These are phyloP conservation scores for Capromys pilorides DNA, from an alignment of 2,797 vertebrate genomes.

Conservation along the genomic window DNA sequence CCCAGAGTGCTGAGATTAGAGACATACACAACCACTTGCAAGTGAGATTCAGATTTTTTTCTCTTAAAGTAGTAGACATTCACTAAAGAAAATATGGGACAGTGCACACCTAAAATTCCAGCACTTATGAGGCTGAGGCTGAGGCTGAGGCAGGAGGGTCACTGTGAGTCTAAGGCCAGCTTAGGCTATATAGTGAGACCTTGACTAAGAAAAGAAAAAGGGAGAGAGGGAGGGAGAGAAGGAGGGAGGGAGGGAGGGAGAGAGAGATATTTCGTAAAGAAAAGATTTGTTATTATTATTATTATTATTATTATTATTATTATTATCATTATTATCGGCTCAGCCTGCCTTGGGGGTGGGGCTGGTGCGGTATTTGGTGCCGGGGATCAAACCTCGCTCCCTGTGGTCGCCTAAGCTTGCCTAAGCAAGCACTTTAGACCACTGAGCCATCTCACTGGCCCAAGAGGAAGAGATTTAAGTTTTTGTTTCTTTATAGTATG, in stretches of 20 bases:
- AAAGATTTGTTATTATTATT: background rate
- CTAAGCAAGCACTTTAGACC: too few species aligned
- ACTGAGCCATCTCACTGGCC: too few species aligned
- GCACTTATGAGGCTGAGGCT: background rate
- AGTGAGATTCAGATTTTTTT: background rate
- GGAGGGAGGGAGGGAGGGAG: background rate
- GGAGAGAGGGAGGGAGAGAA: background rate
- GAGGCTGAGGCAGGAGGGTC: background rate
- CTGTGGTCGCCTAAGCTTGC: too few species aligned
- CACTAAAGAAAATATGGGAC: constrained; percentile 7
- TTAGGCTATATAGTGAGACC: background rate
- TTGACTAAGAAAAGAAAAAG: background rate
- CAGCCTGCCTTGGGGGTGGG: too few species aligned
- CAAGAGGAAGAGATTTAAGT: background rate
- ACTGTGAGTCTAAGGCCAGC: background rate
- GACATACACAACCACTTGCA: background rate
- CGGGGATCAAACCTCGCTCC: too few species aligned
- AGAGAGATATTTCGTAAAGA: background rate
- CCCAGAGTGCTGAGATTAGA: background rate
- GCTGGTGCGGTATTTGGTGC: too few species aligned
- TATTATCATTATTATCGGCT: background rate
- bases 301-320: too few species aligned
- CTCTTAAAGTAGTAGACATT: constrained; percentile 49
- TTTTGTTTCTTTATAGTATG: background rate
- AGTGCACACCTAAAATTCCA: constrained; percentile 10